phyloP scores from a whole-genome alignment of 2,113 vertebrate genomes.

The Otolemur garnettii region DNA sequence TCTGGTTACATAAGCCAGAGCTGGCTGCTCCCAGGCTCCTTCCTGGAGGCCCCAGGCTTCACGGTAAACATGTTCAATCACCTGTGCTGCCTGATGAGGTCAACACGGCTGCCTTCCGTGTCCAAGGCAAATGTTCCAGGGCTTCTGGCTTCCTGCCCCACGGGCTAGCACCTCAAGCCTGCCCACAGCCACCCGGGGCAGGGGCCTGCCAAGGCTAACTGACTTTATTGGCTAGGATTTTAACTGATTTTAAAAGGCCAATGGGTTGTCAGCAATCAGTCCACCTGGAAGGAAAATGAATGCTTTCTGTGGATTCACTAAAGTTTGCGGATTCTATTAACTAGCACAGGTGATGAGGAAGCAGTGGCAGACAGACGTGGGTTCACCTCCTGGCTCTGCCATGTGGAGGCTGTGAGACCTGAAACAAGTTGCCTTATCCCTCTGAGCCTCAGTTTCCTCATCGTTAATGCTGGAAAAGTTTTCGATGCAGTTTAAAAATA shows the following conservation, averaged over 20 bases:
- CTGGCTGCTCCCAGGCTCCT: neutral
- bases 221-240: neutral
- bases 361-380: neutral
- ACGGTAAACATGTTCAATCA: neutral
- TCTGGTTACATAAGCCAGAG: neutral
- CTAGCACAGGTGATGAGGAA: neutral
- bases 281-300: neutral
- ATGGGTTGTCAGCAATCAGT: neutral
- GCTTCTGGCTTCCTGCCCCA: conserved; percentile 24
- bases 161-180: neutral
- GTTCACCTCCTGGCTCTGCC: neutral
- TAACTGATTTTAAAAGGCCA: neutral
- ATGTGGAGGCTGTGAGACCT: neutral
- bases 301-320: neutral
- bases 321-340: neutral
- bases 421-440: neutral
- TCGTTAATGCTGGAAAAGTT: neutral
- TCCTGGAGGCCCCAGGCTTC: neutral
- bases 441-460: neutral
- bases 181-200: neutral
- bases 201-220: neutral
- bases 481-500: neutral
- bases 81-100: neutral
- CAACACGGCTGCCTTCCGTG: neutral
- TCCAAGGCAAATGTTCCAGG: conserved; percentile 45